These are phyloP conservation scores for Eupeodes latifasciatus DNA, from an alignment of 2,888 invertebrate genomes.

Conservation along the genomic window DNA sequence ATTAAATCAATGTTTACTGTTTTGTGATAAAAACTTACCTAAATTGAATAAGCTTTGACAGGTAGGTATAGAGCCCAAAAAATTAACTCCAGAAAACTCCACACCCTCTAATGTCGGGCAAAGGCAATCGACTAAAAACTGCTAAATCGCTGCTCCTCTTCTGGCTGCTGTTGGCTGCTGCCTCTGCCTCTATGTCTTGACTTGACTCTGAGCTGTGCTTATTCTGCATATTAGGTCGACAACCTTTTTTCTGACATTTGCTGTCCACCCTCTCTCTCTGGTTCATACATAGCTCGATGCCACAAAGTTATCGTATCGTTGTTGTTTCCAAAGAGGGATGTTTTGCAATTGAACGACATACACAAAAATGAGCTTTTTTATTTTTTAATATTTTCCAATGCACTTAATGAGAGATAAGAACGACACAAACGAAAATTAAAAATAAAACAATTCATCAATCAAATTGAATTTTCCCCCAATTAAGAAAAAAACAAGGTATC, in stretches of 20 bases:
- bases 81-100: conserved; percentile 23
- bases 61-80: not conserved
- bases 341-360: conserved; percentile 49
- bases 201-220: conserved; percentile 25
- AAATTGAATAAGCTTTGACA: not conserved
- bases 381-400: conserved; percentile 58
- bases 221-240: conserved; percentile 67
- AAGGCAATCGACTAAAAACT: conserved; percentile 49
- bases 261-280: conserved; percentile 46
- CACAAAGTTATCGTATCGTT: conserved; percentile 48
- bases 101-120: conserved; percentile 33
- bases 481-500: not conserved
- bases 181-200: conserved; percentile 14
- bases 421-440: conserved; percentile 23
- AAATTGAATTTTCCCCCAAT: conserved; percentile 59
- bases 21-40: conserved; percentile 23
- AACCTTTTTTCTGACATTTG: conserved; percentile 64
- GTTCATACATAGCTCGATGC: conserved; percentile 35
- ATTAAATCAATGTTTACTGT: not conserved
- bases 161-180: conserved; percentile 6
- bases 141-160: conserved; percentile 19
- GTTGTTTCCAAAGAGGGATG: conserved; percentile 60
- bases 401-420: conserved; percentile 55
- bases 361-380: conserved; percentile 56
- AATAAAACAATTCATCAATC: conserved; percentile 4